A percentile compares a stretch with the other conserved stretches of the same genome.
Evolutionary conservation across 2,113 vertebrate genomes (phyloP).

Genomic region (Solea senegalensis): DNA sequence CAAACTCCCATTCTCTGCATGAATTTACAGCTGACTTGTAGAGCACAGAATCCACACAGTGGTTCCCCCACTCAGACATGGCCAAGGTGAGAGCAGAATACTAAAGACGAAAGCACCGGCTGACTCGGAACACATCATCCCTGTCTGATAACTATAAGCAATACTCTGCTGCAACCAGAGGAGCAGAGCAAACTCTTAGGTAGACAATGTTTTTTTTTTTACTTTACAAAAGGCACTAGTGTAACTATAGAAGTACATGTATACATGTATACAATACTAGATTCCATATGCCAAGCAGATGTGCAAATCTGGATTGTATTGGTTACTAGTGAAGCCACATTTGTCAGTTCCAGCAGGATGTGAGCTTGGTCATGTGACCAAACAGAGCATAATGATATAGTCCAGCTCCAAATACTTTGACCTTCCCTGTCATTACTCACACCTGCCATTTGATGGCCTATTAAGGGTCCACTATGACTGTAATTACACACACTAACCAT

Average conservation of each 20-base stretch:
- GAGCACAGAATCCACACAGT: slow-evolving; percentile 51
- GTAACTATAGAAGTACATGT: neutral
- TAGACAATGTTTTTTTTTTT: neutral
- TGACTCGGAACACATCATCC: slow-evolving; percentile 59
- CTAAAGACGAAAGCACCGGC: slow-evolving; percentile 69
- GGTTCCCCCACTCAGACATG: slow-evolving; percentile 54
- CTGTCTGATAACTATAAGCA: slow-evolving; percentile 33
- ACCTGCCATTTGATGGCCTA: slow-evolving; percentile 39
- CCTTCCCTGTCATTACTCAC: slow-evolving; percentile 72
- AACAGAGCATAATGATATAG: slow-evolving; percentile 60
- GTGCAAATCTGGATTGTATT: slow-evolving; percentile 7
- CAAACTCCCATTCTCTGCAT: slow-evolving; percentile 28
- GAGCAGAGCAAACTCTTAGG: neutral
- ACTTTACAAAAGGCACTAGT: neutral
- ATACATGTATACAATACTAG: too few relatives aligned
- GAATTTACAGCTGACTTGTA: slow-evolving; percentile 37
- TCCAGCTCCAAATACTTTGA: slow-evolving; percentile 62
- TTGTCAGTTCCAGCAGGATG: slow-evolving; percentile 37
- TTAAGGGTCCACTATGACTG: slow-evolving; percentile 47
- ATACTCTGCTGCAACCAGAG: slow-evolving; percentile 15
- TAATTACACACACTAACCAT: slow-evolving; percentile 51
- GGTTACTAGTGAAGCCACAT: slow-evolving; percentile 23
- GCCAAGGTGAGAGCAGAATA: slow-evolving; percentile 74
- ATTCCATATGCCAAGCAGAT: too few relatives aligned
- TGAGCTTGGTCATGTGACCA: slow-evolving; percentile 70